Evolutionary conservation across 2,113 vertebrate species (phyloP), one percentile per base, ranked within the genome.

Genomic region (Mustela lutreola): DNA sequence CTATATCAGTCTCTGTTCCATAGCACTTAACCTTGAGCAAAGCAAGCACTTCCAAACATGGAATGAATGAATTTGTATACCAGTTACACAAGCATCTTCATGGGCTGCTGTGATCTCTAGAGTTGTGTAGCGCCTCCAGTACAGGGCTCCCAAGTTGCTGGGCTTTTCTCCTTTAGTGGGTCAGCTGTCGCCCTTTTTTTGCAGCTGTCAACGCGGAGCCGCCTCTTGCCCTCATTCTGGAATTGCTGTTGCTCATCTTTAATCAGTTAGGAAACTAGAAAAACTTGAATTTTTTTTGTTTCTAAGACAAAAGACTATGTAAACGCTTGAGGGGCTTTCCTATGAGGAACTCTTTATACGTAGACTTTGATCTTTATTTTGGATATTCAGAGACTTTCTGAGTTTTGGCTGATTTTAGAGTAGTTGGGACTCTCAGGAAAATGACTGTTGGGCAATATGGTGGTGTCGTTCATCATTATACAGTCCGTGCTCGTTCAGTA

Each of bases 321-420:
- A 76, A 94, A 19, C 26, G 36, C 4, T 86, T 80, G 5, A 94
- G 84, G 88, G 75, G 75, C 48, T 95, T 97, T 71, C 18, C 93
- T 84, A 0, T 88, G 65, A 92, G 91, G 62, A 94, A 93, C 31
- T 90, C 88, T 91, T 83, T 83, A 48, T 73, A 48, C 15, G 1
- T 39, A 53, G 63, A 28, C 85, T 96, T 95, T 95, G 48, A 83
- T 86, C 79, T 86, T 95, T 83, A 78, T 70, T 97, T 97, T 33
- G 50, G 5, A 31, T 92, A 50, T 95, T 95, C 39, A 83, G 75
- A 94, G 88, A 83, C 36, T 75, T 91, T 56, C 58, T 85, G 71
- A 36, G 2, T 88, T 96, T 90, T 93, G 73, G 39, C 19, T 93
- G 39, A 67, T 87, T 94, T 93, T 91, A 95, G 87, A 91, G 42